A percentile compares a stretch with the other conserved stretches of the same genome.
These are phyloP conservation scores for Falco rusticolus DNA, from an alignment of 2,797 vertebrate species.

Conservation along the genomic window DNA sequence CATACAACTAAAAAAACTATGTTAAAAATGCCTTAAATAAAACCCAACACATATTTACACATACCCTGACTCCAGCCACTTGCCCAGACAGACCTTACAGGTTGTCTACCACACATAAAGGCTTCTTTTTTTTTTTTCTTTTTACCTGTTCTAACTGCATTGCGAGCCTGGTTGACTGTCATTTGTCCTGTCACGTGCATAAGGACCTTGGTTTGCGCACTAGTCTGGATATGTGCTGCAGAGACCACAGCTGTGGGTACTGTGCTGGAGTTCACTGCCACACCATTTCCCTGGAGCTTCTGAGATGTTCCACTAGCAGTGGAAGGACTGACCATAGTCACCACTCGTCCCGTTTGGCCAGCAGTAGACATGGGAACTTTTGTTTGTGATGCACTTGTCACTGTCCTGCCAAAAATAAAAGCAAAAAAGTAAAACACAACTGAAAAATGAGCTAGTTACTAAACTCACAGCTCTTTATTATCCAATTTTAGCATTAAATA, in stretches of 20 bases:
- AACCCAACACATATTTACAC: background rate
- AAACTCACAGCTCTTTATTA: conserved; percentile 30
- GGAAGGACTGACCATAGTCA: conserved; percentile 88
- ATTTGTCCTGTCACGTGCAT: conserved; percentile 94
- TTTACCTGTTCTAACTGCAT: conserved; percentile 91
- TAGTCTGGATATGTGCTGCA: conserved; percentile 88
- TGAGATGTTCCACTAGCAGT: conserved; percentile 74
- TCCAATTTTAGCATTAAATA: background rate
- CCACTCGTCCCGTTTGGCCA: conserved; percentile 84
- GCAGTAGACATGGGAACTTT: conserved; percentile 88
- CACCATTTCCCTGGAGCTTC: conserved; percentile 82
- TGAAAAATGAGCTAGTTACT: background rate
- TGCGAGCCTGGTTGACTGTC: conserved; percentile 97
- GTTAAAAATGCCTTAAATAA: background rate
- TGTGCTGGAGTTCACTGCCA: conserved; percentile 76
- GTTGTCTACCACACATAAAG: background rate
- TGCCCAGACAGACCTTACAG: background rate
- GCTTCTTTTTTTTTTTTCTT: too few species aligned
- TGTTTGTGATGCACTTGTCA: conserved; percentile 85
- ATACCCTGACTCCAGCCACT: background rate
- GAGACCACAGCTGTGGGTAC: conserved; percentile 84
- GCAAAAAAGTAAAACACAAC: background rate
- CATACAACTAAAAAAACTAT: background rate
- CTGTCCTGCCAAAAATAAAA: conserved; percentile 80
- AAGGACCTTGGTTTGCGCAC: conserved; percentile 90